Base-by-base conservation (phyloP, 2,797 vertebrate species). In the Falco biarmicus region DNA sequence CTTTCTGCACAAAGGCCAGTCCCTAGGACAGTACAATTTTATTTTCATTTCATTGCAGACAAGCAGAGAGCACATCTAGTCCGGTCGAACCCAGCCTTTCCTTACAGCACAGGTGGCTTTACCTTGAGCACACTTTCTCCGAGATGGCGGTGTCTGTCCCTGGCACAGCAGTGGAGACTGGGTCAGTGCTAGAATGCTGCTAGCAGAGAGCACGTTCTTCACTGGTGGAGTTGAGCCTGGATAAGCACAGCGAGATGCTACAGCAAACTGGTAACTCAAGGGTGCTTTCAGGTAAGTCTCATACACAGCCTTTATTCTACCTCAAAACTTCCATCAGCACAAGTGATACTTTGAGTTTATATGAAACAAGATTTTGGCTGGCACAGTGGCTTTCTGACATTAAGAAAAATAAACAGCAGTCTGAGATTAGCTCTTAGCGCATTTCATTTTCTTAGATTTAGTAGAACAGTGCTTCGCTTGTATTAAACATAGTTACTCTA, bases 121-220 rank as follows among this genome's bases (percentile, higher is more conserved):
- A 98, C 98, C 98, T 96, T 37, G 85, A 48, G 57, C 5, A 14
- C 18, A n/a, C 88, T 64, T 98, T 61, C 91, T 97, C 69, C 56
- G 90, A 13, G 97, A 90, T 1, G 98, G 97, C 0, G 97, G 96
- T 0, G 96, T 95, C 93, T 95, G 98, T 31, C 98, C 97, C 57
- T 97, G 98, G 92, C 99, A 99, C 69, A 99, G 98, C 96, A 99
- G 91, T 0, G 99, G 99, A 16, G 99, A 99, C 83, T 98, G 98
- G 34, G 99, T 99, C 87, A 99, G 98, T 1, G 99, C 98, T 48
- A 98, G 93, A 32, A 99, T 99, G 76, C 99, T 98, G 48, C 98
- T 99, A 7, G 98, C 97, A 1, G 98, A 99, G 15, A 99, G 98
- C 0, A 95, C 51, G 25, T 97, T 98, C 92, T 98, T 98, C 75